Base-by-base conservation (phyloP, 2,113 vertebrate genomes). In the Aramus guarauna region DNA sequence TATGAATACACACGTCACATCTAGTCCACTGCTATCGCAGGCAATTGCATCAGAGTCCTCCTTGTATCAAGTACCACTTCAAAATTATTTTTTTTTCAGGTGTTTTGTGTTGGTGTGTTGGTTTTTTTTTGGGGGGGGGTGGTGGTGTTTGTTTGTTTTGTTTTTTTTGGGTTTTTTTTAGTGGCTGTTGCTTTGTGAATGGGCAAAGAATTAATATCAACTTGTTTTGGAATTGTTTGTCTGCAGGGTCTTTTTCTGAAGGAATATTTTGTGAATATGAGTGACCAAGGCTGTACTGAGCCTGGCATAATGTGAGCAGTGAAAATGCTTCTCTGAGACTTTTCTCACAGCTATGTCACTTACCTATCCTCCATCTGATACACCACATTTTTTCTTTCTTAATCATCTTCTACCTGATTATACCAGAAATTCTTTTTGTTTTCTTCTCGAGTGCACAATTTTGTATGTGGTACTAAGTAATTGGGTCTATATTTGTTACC, bases 231-330 rank as follows among this genome's bases (percentile, higher is more conserved):
- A 8, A 26, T 85, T 0, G 0, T 74, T 89, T 60, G n/a, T 71
- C 8, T 60, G 7, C 30, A 64, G 11, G 18, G 9, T 67, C 37
- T 67, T 78, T 32, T 67, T 85, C 45, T 72, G 39, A 55, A 68
- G 78, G 52, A 24, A 2, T 45, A 5, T 53, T 73, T 58, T 87
- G 21, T 85, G 29, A 68, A 12, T 50, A 23, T 48, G 36, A 18
- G 15, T 75, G 82, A 63, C 62, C 37, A 50, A 52, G 69, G 21
- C 69, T 78, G 16, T 47, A 9, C 27, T 36, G 64, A 50, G 37
- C 30, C 19, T 60, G 0, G 0, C 0, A 0, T 84, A 50, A n/a
- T 11, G 5, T 0, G 1, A 50, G 55, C 27, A 58, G 32, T 20
- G 34, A 68, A 88, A 73, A 39, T 47, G 27, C 53, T 94, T 81